Percentiles rank a stretch among this genome's conserved stretches.
Evolutionary conservation across 2,797 vertebrate genomes (phyloP).

Genomic region (Sebastes umbrosus): DNA sequence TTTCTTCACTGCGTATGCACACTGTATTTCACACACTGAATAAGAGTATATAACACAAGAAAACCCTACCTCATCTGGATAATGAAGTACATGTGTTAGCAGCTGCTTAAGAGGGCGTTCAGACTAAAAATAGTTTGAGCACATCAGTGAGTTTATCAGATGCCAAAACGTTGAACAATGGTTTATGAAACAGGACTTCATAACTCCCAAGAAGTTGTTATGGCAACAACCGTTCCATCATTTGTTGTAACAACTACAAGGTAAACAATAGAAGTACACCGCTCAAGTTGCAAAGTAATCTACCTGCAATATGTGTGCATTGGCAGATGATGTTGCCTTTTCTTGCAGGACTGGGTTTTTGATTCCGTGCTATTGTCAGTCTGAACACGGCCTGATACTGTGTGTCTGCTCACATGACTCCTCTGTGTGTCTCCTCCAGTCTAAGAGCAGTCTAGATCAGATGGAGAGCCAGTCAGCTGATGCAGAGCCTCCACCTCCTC

Average conservation of each 20-base stretch:
- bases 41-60: background rate
- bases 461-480: conserved; percentile 97
- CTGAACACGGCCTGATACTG: background rate
- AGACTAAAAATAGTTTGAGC: background rate
- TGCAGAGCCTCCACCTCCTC: conserved; percentile 93
- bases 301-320: background rate
- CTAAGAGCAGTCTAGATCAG: conserved; percentile 94
- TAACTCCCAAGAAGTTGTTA: background rate
- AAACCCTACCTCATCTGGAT: background rate
- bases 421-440: conserved; percentile 75
- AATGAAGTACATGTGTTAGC: background rate
- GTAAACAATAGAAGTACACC: background rate
- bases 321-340: background rate
- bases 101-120: background rate
- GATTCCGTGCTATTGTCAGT: background rate
- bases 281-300: background rate
- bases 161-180: background rate
- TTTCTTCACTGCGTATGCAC: background rate
- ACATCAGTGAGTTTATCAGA: background rate
- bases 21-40: background rate
- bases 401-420: background rate
- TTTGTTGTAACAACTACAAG: background rate
- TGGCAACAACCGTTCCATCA: background rate
- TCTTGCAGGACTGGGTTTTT: background rate
- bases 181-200: background rate